Base-by-base conservation (phyloP, 2,888 invertebrate genomes). In the Alloscopus bannaensis region DNA sequence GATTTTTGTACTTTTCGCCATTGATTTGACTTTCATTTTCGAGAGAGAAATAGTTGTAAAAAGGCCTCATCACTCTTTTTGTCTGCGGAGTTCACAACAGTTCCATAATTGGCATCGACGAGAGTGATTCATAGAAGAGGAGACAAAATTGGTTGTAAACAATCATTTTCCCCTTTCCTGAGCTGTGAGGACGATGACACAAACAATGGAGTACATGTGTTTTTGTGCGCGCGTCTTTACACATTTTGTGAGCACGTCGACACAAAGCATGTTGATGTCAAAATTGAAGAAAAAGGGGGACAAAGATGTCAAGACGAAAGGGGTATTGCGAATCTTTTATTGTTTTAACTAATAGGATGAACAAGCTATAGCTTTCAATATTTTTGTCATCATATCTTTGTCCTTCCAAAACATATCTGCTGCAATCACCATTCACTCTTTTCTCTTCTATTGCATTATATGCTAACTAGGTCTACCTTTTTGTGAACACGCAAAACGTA, bases 1-100 rank as follows among this genome's bases (percentile, higher is more conserved):
- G n/a, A n/a, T n/a, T n/a, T n/a, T n/a, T n/a, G n/a, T n/a, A n/a
- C n/a, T n/a, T n/a, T n/a, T 62, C 60, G 40, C 52, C 50, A 66
- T 66, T 66, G 36, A 66, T 66, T n/a, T 31, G 52, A 66, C 66
- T 66, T 66, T 66, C 66, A 22, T 66, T 66, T 66, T 66, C 50
- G 11, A 36, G n/a, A n/a, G n/a, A n/a, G n/a, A n/a, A n/a, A n/a
- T n/a, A n/a, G n/a, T n/a, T n/a, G n/a, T n/a, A n/a, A n/a, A n/a
- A n/a, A n/a, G n/a, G n/a, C n/a, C n/a, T n/a, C n/a, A n/a, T n/a
- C n/a, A n/a, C n/a, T 66, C 36, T 66, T 47, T 47, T 13, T 3
- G 24, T 28, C 26, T 22, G 57, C 18, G 11, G 52, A 31, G 52
- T 52, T 24, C 13, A 24, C 42, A 26, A 28, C 28, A 57, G 40